Conservation (phyloP, 2,113 vertebrate genomes). For the Piprites chloris region DNA sequence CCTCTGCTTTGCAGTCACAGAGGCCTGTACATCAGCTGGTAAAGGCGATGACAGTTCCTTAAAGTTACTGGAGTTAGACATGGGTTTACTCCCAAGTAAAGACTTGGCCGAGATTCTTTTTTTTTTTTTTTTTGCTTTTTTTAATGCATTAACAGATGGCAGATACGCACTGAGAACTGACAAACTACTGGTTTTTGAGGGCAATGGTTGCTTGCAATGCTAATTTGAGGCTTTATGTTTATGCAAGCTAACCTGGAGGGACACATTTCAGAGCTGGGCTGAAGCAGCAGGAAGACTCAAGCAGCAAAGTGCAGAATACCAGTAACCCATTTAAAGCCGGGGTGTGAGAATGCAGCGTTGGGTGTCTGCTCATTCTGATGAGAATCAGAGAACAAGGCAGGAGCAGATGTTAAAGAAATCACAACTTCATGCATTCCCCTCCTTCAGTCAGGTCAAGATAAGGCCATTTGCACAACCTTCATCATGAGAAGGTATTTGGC, state of each 20-base stretch:
- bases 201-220: constrained; percentile 27
- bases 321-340: not conserved
- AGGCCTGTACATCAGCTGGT: not conserved
- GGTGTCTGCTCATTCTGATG: not conserved
- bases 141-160: constrained; percentile 22
- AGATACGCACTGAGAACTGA: not conserved
- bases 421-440: not conserved
- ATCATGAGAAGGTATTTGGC: not conserved
- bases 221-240: constrained; percentile 42
- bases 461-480: not conserved
- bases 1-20: not conserved
- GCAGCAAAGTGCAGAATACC: not conserved
- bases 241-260: constrained; percentile 40
- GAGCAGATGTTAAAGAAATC: not conserved
- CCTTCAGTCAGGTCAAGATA: not conserved
- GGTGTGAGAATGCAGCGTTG: not conserved
- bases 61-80: not conserved
- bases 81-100: constrained; percentile 12
- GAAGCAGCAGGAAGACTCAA: not conserved
- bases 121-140: not conserved
- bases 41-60: not conserved
- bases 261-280: constrained; percentile 14
- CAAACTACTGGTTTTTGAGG: constrained; percentile 21
- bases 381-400: not conserved
- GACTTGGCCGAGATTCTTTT: not conserved